Evolutionary conservation across 2,888 invertebrate genomes (phyloP), one percentile per base, ranked within the genome.

Genomic region (Amiota mariae): DNA sequence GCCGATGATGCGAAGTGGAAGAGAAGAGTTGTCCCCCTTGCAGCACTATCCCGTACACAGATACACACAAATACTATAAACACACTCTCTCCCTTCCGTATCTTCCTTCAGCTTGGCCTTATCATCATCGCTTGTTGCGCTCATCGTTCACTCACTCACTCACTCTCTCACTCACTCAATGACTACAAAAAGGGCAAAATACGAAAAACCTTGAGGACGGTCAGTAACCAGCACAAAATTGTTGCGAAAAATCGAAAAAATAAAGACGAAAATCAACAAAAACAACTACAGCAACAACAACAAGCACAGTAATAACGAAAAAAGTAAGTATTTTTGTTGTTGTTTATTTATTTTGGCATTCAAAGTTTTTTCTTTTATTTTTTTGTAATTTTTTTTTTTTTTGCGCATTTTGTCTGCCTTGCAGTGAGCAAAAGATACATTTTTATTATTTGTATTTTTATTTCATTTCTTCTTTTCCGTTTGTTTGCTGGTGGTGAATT

Each of bases 131-230:
- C 36, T 36, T 36, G 36, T 77, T 79, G 73, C 77, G 74, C 73
- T 73, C 8, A 73, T 74, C 72, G 64, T 71, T 54, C 54, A 54
- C n/a, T 54, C 54, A n/a, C n/a, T 54, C 54, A 54, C n/a, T 54
- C n/a, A n/a, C n/a, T 54, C 54, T 1, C n/a, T 51, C n/a, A n/a
- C n/a, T 51, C 51, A 51, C 51, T 51, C 51, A 57, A 63, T 48
- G 63, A 61, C 79, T 20, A 13, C 49, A 54, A 78, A 86, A 84
- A 87, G 82, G 87, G 81, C 87, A 82, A 81, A 87, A 86, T 84
- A 87, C 85, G 85, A 84, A 84, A 80, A 86, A 82, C 84, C 82
- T 86, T 86, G 87, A 86, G 87, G 87, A 85, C 87, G 86, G 86
- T 86, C 86, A 84, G 86, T 86, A 85, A 87, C 87, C 86, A 83